Conservation (phyloP, 2,888 invertebrate species). For the Mystacides longicornis region DNA sequence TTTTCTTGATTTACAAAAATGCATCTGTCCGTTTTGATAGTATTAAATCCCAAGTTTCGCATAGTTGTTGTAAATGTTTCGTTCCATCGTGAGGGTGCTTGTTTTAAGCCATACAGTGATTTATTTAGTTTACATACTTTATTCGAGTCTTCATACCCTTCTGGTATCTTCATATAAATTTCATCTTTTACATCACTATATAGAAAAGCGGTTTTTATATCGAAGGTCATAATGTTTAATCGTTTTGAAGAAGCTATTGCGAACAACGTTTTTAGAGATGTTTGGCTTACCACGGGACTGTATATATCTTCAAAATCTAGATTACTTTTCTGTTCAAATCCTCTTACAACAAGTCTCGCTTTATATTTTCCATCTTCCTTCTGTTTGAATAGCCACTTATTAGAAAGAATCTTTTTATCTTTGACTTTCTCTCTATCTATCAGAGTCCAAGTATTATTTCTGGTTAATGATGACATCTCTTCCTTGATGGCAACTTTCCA, state of each 20-base stretch:
- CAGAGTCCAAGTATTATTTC: not conserved
- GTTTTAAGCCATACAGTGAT: not conserved
- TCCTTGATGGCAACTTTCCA: not conserved
- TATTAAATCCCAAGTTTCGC: not conserved
- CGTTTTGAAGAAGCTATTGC: not conserved
- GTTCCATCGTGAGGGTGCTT: not conserved
- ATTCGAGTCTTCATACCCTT: not conserved
- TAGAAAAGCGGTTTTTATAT: not conserved
- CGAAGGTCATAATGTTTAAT: not conserved
- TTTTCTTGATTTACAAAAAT: slow-evolving; percentile 3
- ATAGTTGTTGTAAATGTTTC: not conserved
- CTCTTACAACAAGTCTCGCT: not conserved
- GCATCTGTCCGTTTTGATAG: slow-evolving; percentile 1
- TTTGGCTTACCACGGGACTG: not conserved
- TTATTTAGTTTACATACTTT: slow-evolving; percentile 2
- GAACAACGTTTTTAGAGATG: not conserved
- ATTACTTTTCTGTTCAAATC: not conserved
- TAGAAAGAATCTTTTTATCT: not conserved
- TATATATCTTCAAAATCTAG: not conserved
- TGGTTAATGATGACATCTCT: not conserved
- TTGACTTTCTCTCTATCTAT: not conserved
- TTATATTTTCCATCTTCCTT: slow-evolving; percentile 2
- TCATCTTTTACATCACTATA: not conserved
- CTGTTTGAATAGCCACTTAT: not conserved
- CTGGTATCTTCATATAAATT: not conserved